Evolutionary conservation across 2,888 invertebrate genomes (phyloP).

Genomic region (Taenaris catops): DNA sequence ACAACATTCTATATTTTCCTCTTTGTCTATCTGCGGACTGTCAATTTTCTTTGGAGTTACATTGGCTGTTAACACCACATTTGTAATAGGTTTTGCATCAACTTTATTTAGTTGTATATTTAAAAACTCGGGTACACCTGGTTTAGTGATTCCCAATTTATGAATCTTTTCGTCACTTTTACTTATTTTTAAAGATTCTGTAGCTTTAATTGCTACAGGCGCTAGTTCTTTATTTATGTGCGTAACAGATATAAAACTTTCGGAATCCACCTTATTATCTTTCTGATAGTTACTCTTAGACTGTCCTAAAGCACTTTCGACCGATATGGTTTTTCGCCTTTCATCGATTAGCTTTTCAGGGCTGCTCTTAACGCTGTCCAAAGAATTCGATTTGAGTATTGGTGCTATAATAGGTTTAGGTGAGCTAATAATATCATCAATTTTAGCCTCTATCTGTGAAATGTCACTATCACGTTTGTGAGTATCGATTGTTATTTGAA

Average conservation of each 20-base stretch:
- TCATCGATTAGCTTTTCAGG: constrained; percentile 68
- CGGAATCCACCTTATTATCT: constrained; percentile 49
- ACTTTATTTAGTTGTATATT: constrained; percentile 86
- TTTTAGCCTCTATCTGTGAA: constrained; percentile 76
- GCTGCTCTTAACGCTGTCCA: constrained; percentile 81
- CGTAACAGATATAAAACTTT: constrained; percentile 77
- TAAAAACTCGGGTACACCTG: constrained; percentile 83
- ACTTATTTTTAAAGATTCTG: constrained; percentile 42
- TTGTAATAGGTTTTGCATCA: constrained; percentile 80
- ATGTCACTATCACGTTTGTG: constrained; percentile 71
- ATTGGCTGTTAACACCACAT: constrained; percentile 83
- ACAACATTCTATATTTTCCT: constrained; percentile 47
- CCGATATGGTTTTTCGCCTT: constrained; percentile 70
- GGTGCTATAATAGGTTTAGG: constrained; percentile 71
- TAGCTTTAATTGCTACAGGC: constrained; percentile 33
- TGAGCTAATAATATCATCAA: constrained; percentile 75
- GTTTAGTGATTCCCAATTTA: constrained; percentile 39
- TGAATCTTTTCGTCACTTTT: constrained; percentile 62
- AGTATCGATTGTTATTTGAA: constrained; percentile 56
- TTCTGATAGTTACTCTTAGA: constrained; percentile 34
- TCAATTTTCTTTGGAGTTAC: constrained; percentile 72
- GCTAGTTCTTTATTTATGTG: constrained; percentile 74
- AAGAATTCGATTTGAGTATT: constrained; percentile 75
- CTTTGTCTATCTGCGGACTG: constrained; percentile 48
- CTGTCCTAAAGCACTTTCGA: constrained; percentile 62